A percentile compares a stretch with the other conserved stretches of the same genome.
Evolutionary conservation across 1,140 invertebrate genomes (phyloP).

Genomic region (Chionoecetes opilio): DNA sequence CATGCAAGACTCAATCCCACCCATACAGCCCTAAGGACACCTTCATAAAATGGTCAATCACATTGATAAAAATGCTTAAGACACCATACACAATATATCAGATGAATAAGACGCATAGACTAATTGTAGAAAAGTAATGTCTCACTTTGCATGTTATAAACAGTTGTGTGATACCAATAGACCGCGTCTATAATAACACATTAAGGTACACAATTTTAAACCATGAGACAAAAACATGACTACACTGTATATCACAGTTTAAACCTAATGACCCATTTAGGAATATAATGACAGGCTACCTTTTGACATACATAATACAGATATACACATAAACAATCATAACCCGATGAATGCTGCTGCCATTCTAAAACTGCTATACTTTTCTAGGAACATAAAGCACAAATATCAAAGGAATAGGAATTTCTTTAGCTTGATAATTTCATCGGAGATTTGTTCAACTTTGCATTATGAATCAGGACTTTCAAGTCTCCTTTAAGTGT

Average conservation of each 20-base stretch:
- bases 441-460: too few species aligned
- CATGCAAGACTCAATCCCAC: neutral
- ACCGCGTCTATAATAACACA: neutral
- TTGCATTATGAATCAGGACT: neutral
- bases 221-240: slow-evolving; percentile 59
- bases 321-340: slow-evolving; percentile 22
- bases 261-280: slow-evolving; percentile 70
- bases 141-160: slow-evolving; percentile 41
- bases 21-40: neutral
- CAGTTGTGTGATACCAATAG: slow-evolving; percentile 1
- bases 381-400: neutral
- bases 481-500: neutral
- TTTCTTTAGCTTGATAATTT: slow-evolving; percentile 18
- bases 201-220: slow-evolving; percentile 41
- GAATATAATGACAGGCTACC: slow-evolving; percentile 49
- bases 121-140: slow-evolving; percentile 37
- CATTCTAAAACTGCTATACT: neutral
- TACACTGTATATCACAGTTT: slow-evolving; percentile 78
- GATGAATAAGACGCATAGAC: slow-evolving; percentile 49
- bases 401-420: neutral
- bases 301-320: slow-evolving; percentile 30
- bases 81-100: slow-evolving; percentile 20
- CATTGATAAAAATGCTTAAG: slow-evolving; percentile 9
- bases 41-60: slow-evolving; percentile 2
- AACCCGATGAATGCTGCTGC: slow-evolving; percentile 15